phyloP scores from a whole-genome alignment of 2,888 invertebrate species.

The Junonia oenone region DNA sequence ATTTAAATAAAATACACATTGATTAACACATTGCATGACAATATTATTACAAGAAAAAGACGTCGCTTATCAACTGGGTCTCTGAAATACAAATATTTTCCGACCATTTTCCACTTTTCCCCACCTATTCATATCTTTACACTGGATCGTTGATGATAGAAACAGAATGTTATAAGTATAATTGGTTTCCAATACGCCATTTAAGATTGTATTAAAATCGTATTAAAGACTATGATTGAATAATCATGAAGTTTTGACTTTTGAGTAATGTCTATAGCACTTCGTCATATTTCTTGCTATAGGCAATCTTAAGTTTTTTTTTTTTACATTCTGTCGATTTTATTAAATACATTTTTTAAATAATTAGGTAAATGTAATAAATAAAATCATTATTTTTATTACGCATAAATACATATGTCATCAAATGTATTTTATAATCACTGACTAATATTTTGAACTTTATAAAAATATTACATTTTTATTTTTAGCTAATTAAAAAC shows the following conservation, averaged over 20 bases:
- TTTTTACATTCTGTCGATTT: neutral
- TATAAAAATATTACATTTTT: too few species aligned
- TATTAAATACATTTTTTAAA: neutral
- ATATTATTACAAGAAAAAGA: slow-evolving; percentile 19
- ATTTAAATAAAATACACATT: slow-evolving; percentile 14
- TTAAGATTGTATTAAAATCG: neutral
- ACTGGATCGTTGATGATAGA: neutral
- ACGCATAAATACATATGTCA: too few species aligned
- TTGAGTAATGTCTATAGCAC: slow-evolving; percentile 4
- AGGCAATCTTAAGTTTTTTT: neutral
- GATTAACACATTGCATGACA: slow-evolving; percentile 16
- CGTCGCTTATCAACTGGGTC: slow-evolving; percentile 24
- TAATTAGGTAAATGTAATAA: too few species aligned
- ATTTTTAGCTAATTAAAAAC: too few species aligned
- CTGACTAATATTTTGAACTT: too few species aligned
- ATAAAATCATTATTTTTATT: too few species aligned
- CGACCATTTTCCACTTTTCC: slow-evolving; percentile 35
- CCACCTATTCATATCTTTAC: slow-evolving; percentile 13
- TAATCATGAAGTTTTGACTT: slow-evolving; percentile 8
- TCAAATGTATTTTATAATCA: too few species aligned
- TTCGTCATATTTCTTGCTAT: neutral
- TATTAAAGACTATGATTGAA: slow-evolving; percentile 13
- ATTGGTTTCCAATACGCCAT: slow-evolving; percentile 7
- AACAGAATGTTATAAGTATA: slow-evolving; percentile 4
- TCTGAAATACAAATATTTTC: slow-evolving; percentile 34